phyloP scores from a whole-genome alignment of 2,113 vertebrate genomes.

The Sceloporus tristichus region DNA sequence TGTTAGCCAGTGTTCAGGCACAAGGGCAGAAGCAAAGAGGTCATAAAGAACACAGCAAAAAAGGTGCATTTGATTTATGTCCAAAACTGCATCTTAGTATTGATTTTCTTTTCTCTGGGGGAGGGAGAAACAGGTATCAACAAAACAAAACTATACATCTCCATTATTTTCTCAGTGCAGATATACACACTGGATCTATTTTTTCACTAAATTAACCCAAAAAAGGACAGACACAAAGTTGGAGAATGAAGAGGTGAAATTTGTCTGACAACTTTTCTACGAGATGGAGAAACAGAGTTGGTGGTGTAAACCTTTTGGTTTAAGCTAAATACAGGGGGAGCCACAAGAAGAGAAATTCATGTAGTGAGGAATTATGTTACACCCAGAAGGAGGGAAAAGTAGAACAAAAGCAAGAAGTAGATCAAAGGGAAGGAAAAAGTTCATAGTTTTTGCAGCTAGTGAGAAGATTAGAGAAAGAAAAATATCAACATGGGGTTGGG shows the following conservation, averaged over 20 bases:
- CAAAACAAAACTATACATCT: slow-evolving; percentile 73
- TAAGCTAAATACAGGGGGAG: slow-evolving; percentile 56
- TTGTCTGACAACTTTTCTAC: background rate
- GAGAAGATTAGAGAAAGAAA: slow-evolving; percentile 75
- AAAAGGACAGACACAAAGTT: slow-evolving; percentile 36
- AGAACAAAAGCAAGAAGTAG: slow-evolving; percentile 72
- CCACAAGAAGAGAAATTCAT: slow-evolving; percentile 59
- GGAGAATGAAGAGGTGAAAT: slow-evolving; percentile 16
- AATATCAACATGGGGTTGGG: slow-evolving; percentile 69
- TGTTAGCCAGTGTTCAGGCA: slow-evolving; percentile 66
- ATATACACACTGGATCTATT: slow-evolving; percentile 65
- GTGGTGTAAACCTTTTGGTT: background rate
- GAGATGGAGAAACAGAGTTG: slow-evolving; percentile 32
- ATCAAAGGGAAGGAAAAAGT: slow-evolving; percentile 74
- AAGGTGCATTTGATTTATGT: slow-evolving; percentile 80
- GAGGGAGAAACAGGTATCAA: slow-evolving; percentile 48
- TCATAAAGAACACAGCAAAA: slow-evolving; percentile 75
- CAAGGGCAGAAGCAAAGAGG: slow-evolving; percentile 71
- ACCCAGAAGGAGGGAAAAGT: slow-evolving; percentile 73
- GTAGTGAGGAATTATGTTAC: slow-evolving; percentile 58
- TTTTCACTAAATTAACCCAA: slow-evolving; percentile 32
- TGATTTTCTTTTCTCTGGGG: slow-evolving; percentile 72
- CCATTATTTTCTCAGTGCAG: slow-evolving; percentile 73
- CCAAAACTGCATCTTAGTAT: slow-evolving; percentile 73
- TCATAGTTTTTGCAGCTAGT: slow-evolving; percentile 69